Evolutionary conservation across 2,888 invertebrate species (phyloP).

Genomic region (Ormyrus pomaceus): DNA sequence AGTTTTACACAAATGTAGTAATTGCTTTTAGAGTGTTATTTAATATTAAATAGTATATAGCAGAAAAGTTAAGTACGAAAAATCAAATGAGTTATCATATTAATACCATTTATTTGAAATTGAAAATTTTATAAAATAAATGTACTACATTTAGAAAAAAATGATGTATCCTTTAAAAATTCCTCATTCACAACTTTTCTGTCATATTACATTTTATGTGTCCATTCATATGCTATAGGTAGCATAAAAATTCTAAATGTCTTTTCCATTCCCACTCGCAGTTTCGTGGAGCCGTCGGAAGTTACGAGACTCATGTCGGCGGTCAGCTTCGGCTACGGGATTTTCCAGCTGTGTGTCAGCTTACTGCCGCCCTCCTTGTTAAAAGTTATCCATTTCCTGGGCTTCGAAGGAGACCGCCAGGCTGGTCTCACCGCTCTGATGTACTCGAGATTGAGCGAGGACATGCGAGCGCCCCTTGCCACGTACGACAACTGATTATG

Average conservation of each 20-base stretch:
- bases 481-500: constrained; percentile 75
- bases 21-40: too few species aligned
- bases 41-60: too few species aligned
- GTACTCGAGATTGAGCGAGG: constrained; percentile 80
- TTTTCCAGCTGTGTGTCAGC: constrained; percentile 83
- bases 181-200: too few species aligned
- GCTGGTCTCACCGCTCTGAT: constrained; percentile 79
- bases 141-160: too few species aligned
- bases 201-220: too few species aligned
- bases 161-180: too few species aligned
- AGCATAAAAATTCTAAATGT: not conserved
- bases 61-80: too few species aligned
- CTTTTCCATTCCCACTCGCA: constrained; percentile 44
- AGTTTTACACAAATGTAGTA: too few species aligned
- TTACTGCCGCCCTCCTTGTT: constrained; percentile 81
- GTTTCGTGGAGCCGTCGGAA: constrained; percentile 76
- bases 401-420: constrained; percentile 81
- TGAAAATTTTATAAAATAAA: too few species aligned
- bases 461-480: constrained; percentile 83
- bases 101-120: too few species aligned
- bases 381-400: constrained; percentile 80
- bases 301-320: constrained; percentile 81
- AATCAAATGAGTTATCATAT: too few species aligned
- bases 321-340: constrained; percentile 84
- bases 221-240: too few species aligned